phyloP scores from a whole-genome alignment of 2,797 vertebrate genomes.

The Myotis planiceps region DNA sequence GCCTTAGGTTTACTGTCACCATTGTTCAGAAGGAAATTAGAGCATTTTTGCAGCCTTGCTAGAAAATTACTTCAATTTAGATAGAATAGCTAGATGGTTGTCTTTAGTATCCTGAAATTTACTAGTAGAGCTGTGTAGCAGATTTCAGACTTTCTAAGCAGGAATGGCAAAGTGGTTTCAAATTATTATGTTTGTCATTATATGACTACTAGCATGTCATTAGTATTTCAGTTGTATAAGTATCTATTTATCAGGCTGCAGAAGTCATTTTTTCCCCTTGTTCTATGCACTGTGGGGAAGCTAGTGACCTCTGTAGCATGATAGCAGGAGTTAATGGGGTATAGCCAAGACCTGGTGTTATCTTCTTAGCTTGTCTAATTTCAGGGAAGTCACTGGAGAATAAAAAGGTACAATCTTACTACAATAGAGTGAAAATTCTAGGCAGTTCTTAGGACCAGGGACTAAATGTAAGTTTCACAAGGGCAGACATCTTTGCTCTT shows the following conservation, averaged over 20 bases:
- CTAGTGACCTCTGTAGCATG: background rate
- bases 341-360: background rate
- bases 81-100: background rate
- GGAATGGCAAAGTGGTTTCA: background rate
- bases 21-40: background rate
- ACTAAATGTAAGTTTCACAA: background rate
- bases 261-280: background rate
- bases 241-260: constrained; percentile 5
- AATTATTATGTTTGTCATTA: background rate
- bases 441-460: background rate
- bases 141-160: constrained; percentile 22
- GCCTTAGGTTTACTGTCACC: background rate
- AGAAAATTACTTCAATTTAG: background rate
- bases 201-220: background rate
- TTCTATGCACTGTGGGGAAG: background rate
- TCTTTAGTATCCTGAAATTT: background rate
- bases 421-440: background rate
- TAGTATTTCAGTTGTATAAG: background rate
- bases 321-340: background rate
- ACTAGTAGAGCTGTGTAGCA: background rate
- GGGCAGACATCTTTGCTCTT: background rate
- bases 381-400: constrained; percentile 35
- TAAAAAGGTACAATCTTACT: background rate
- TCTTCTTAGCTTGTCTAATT: background rate
- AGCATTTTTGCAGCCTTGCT: background rate